phyloP scores from a whole-genome alignment of 2,113 vertebrate genomes.

The Corynorhinus townsendii region DNA sequence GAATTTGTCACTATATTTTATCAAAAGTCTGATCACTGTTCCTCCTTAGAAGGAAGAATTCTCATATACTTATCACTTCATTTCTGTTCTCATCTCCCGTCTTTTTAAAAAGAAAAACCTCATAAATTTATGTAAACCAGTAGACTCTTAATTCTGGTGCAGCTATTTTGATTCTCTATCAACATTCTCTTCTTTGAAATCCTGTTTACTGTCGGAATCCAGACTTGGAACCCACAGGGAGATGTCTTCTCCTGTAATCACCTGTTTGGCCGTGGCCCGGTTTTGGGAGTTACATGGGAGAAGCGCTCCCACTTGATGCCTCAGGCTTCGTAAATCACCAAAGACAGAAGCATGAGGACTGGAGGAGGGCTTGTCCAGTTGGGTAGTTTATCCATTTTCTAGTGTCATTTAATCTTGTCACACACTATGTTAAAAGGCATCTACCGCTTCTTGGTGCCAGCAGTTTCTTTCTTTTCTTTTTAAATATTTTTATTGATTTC shows the following conservation, averaged over 20 bases:
- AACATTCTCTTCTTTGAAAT: not conserved
- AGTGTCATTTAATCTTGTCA: not conserved
- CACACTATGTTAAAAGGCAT: not conserved
- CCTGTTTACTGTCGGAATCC: not conserved
- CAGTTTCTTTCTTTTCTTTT: not conserved
- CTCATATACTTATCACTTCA: not conserved
- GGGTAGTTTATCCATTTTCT: not conserved
- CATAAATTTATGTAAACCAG: not conserved
- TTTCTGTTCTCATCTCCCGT: not conserved
- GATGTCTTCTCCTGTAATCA: not conserved
- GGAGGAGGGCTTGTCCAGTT: not conserved
- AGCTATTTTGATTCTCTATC: not conserved
- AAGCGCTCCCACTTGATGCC: not conserved
- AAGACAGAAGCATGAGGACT: not conserved
- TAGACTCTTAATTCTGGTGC: not conserved
- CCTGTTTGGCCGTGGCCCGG: not conserved
- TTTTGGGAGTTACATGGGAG: not conserved
- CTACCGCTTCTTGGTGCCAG: not conserved
- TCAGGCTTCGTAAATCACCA: not conserved
- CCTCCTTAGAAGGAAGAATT: not conserved
- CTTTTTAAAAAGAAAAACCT: not conserved
- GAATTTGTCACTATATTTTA: not conserved
- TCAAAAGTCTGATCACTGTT: not conserved
- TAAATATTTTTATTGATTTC: too few species aligned
- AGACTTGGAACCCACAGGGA: not conserved